Conservation (phyloP, 1,140 invertebrate species). For the Drosophila kurseongensis region DNA sequence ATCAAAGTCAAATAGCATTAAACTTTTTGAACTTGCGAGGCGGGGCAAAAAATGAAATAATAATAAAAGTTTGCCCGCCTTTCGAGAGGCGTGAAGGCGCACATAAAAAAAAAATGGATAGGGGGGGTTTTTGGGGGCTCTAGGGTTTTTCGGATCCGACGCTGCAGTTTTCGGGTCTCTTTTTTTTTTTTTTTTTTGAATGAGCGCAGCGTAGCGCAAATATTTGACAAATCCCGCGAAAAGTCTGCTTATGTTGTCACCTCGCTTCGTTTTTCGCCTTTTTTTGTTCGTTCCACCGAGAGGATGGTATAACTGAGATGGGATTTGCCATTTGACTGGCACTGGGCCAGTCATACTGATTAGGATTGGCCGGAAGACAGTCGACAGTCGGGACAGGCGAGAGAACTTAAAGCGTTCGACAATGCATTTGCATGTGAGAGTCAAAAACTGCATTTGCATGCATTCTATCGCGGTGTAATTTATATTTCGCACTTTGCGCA, state of each 20-base stretch:
- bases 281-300: too few species aligned
- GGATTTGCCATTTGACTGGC: slow-evolving; percentile 31
- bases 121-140: slow-evolving; percentile 24
- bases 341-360: slow-evolving; percentile 55
- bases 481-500: slow-evolving; percentile 59
- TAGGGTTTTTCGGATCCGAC: slow-evolving; percentile 27
- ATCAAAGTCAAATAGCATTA: slow-evolving; percentile 82
- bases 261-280: slow-evolving; percentile 40
- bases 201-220: slow-evolving; percentile 77
- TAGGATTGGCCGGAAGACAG: slow-evolving; percentile 50
- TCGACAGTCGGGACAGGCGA: slow-evolving; percentile 5
- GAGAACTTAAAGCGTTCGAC: slow-evolving; percentile 27
- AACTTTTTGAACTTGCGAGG: slow-evolving; percentile 74
- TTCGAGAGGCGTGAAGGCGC: slow-evolving; percentile 58
- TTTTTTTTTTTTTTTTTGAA: slow-evolving; percentile 37
- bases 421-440: slow-evolving; percentile 49
- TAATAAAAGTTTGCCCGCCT: slow-evolving; percentile 53
- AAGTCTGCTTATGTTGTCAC: slow-evolving; percentile 80
- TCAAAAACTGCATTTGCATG: slow-evolving; percentile 65
- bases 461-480: slow-evolving; percentile 68
- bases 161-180: slow-evolving; percentile 37
- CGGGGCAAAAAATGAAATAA: slow-evolving; percentile 51
- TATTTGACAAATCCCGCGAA: slow-evolving; percentile 82
- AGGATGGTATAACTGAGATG: not conserved
- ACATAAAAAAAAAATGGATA: slow-evolving; percentile 12